Base-by-base conservation (phyloP, 2,113 vertebrate species). In the Hypocryptadius cinnamomeus region DNA sequence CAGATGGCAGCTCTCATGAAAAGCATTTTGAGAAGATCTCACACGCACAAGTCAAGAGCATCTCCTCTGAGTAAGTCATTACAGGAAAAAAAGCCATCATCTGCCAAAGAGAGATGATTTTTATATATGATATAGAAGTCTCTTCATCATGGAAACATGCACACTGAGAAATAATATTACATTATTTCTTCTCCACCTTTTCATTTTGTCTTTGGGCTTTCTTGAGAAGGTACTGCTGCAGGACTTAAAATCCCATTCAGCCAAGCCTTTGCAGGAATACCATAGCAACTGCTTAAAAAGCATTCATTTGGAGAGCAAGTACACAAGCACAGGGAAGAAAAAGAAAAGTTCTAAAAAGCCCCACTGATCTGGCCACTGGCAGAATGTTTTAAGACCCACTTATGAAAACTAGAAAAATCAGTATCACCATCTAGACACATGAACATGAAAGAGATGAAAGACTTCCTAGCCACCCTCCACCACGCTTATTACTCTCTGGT, bases 381-480 rank as follows among this genome's bases (percentile, higher is more conserved):
- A 87, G 59, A 85, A 82, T 3, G 9, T n/a, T 89, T 94, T 87
- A 79, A 93, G 82, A 69, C 79, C 63, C 42, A 70, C 45, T 93
- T 60, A 78, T 0, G 19, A 85, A 93, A 91, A 82, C 47, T 11
- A 93, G 78, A 82, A 85, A 93, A 89, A 91, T 82, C 85, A 74
- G 65, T 70, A 90, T 69, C 85, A 53, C 72, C 79, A 93, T 72
- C 42, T 66, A 93, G 73, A 57, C 56, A 92, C 37, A 81, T 7
- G 72, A 91, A 79, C 69, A 79, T 73, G 44, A 95, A 94, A 89
- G 85, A 91, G 47, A 92, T 87, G 23, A 94, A 95, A 96, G 78
- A 61, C 74, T 73, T 94, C 66, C 64, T 28, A 80, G 79, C 85
- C 76, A 80, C 82, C 54, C 82, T 94, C 35, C 9, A 70, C 54